Base-by-base conservation (phyloP, 2,888 invertebrate species). In the Xestoiulus laeticollis region DNA sequence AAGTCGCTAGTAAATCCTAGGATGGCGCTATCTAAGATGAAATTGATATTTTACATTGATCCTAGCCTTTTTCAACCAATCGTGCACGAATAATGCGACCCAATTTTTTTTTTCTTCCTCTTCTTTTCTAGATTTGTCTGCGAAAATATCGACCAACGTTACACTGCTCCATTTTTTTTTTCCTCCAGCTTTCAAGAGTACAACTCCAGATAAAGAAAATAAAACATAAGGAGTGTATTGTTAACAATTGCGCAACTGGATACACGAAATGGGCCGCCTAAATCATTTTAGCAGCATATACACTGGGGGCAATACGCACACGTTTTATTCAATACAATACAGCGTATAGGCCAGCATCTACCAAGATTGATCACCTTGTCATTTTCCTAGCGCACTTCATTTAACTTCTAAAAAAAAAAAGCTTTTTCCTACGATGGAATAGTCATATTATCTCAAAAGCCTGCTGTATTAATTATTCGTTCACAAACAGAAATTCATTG, bases 21-120 rank as follows among this genome's bases (percentile, higher is more conserved):
- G 59, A 59, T n/a, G n/a, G 59, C n/a, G n/a, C 59, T 59, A 59
- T 59, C 59, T 59, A 19, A n/a, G 59, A 59, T 59, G 59, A 59
- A 59, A 59, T 59, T 59, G 59, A 59, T 59, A 59, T 59, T 59
- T 59, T 59, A 59, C 59, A 59, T 59, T 59, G 59, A 59, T 59
- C 59, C 59, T 59, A n/a, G 59, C n/a, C 19, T 59, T 59, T 59
- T 59, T 59, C 59, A 59, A 59, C 59, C 59, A 59, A n/a, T 59
- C 59, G 59, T 59, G 59, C 59, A 59, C 5, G 59, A n/a, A 59
- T 59, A 59, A 59, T 59, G n/a, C n/a, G 59, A 59, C n/a, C 59
- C 59, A 59, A n/a, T 59, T 59, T 59, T 48, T 48, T 48, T 16
- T 16, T 16, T 19, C 59, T n/a, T 48, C 48, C 16, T 16, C 16